These are phyloP conservation scores for Spatula clypeata DNA, from an alignment of 2,797 vertebrate genomes.

Conservation along the genomic window DNA sequence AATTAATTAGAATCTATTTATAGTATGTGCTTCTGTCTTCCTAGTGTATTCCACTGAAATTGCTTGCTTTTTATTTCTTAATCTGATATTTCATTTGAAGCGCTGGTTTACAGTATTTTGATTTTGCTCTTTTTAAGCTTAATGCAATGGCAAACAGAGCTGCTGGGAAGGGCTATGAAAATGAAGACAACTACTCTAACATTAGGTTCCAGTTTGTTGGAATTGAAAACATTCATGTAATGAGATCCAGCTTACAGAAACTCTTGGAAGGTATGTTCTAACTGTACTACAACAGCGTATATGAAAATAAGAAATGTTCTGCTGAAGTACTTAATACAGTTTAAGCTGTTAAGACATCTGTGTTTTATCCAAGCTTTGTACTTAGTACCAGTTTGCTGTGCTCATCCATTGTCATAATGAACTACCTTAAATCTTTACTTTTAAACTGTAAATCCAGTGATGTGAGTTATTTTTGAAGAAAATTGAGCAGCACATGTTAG, in stretches of 20 bases:
- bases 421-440: neutral
- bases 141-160: slow-evolving; percentile 98
- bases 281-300: neutral
- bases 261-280: slow-evolving; percentile 92
- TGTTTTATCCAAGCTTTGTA: neutral
- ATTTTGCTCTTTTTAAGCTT: slow-evolving; percentile 84
- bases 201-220: slow-evolving; percentile 99
- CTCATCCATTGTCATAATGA: neutral
- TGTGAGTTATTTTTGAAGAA: neutral
- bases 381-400: neutral
- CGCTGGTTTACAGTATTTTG: neutral
- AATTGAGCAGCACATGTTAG: fast-evolving
- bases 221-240: slow-evolving; percentile 99
- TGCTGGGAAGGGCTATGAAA: slow-evolving; percentile 99
- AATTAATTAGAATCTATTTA: neutral
- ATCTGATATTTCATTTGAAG: neutral
- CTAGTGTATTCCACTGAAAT: neutral
- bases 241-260: slow-evolving; percentile 97
- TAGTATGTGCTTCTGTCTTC: neutral
- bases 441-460: neutral
- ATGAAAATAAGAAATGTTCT: neutral
- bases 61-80: neutral
- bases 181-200: slow-evolving; percentile 98
- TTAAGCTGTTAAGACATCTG: neutral
- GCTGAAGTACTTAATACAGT: neutral